These are phyloP conservation scores for Pseudachorutes palmiensis DNA, from an alignment of 1,140 invertebrate species.

Conservation along the genomic window DNA sequence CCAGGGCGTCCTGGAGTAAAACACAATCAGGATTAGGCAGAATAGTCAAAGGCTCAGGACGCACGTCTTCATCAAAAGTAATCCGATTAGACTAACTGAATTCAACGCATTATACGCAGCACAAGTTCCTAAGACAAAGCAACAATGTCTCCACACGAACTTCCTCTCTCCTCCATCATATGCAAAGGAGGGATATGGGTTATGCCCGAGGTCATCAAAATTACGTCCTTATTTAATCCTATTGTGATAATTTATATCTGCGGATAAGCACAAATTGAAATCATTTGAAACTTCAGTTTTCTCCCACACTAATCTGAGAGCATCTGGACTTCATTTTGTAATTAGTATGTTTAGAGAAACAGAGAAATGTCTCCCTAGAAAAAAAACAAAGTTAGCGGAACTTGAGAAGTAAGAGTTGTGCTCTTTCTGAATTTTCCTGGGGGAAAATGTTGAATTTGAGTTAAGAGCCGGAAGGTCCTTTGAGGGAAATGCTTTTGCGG, in stretches of 20 bases:
- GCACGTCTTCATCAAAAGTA: background rate
- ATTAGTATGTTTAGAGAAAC: too few relatives aligned
- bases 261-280: too few relatives aligned
- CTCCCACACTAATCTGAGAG: too few relatives aligned
- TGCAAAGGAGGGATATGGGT: too few relatives aligned
- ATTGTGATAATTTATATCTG: too few relatives aligned
- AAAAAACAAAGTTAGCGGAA: background rate
- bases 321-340: background rate
- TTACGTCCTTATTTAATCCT: too few relatives aligned
- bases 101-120: too few relatives aligned
- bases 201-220: too few relatives aligned
- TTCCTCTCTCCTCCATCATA: too few relatives aligned
- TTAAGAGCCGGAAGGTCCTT: background rate
- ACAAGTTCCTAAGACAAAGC: too few relatives aligned
- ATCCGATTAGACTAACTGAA: background rate
- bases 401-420: background rate
- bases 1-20: conserved; percentile 26
- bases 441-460: background rate
- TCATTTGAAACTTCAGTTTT: too few relatives aligned
- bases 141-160: too few relatives aligned
- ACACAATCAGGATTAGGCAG: background rate
- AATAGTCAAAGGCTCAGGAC: background rate
- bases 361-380: background rate
- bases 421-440: background rate
- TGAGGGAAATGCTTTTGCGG: background rate